A percentile compares a stretch with the other conserved stretches of the same genome.
phyloP scores from a whole-genome alignment of 2,888 invertebrate genomes.

The Aphidoletes aphidimyza region DNA sequence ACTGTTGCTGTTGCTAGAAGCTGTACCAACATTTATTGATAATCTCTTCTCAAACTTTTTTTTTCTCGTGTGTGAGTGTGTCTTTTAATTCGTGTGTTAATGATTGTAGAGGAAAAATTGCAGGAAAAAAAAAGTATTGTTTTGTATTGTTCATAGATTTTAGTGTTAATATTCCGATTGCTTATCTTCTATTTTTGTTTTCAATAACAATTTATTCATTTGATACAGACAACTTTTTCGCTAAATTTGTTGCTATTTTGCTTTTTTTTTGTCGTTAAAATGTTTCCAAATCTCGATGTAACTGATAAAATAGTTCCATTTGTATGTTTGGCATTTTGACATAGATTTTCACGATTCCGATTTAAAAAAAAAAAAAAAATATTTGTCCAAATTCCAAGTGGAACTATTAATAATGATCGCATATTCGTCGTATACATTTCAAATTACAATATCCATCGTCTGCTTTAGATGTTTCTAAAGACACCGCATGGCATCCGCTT shows the following conservation, averaged over 20 bases:
- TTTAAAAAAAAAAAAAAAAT: too few species aligned
- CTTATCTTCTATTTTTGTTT: slow-evolving; percentile 34
- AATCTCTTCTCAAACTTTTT: neutral
- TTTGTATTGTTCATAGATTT: neutral
- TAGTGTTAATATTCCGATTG: neutral
- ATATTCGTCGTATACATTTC: too few species aligned
- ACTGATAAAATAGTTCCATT: slow-evolving; percentile 32
- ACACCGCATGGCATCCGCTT: slow-evolving; percentile 24
- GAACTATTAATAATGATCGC: too few species aligned
- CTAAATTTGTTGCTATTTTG: neutral
- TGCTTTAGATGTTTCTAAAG: too few species aligned
- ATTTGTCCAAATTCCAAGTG: too few species aligned
- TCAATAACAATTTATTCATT: slow-evolving; percentile 16
- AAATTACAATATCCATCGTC: too few species aligned
- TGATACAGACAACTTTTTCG: neutral
- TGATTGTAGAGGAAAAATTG: neutral
- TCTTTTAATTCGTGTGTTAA: too few species aligned
- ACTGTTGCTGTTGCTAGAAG: neutral
- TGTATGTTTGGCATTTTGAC: neutral
- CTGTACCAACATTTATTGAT: slow-evolving; percentile 11
- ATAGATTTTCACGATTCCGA: neutral
- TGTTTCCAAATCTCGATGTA: neutral
- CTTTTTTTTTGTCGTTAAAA: slow-evolving; percentile 12
- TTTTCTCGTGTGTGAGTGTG: neutral
- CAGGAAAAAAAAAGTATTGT: neutral